These are phyloP conservation scores for Neuroterus valhalla DNA, from an alignment of 1,140 invertebrate species.

Conservation along the genomic window DNA sequence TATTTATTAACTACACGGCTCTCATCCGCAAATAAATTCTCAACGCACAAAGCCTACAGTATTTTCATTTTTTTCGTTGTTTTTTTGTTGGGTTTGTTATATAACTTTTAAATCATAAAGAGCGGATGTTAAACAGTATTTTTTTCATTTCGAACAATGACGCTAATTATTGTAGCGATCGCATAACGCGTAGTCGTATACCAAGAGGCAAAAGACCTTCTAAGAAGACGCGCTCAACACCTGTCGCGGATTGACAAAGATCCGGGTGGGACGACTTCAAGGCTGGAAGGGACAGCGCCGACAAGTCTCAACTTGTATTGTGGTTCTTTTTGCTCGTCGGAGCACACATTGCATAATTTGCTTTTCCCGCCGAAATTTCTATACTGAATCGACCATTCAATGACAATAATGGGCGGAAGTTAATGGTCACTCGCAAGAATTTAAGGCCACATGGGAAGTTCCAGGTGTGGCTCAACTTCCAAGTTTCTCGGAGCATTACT, in stretches of 20 bases:
- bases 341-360: not conserved
- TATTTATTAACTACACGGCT: too few species aligned
- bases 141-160: not conserved
- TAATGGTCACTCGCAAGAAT: too few species aligned
- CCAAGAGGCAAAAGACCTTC: not conserved
- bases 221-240: conserved; percentile 15
- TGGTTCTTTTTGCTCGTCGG: not conserved
- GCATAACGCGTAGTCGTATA: not conserved
- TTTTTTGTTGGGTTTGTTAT: not conserved
- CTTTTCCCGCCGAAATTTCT: too few species aligned
- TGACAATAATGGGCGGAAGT: too few species aligned
- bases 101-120: not conserved
- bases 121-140: conserved; percentile 1
- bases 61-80: not conserved
- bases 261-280: not conserved
- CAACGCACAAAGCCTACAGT: not conserved
- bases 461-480: too few species aligned
- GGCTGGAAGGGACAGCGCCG: conserved; percentile 11
- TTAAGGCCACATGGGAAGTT: too few species aligned
- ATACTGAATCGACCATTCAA: too few species aligned
- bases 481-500: too few species aligned
- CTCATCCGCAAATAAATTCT: too few species aligned
- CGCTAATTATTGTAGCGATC: conserved; percentile 7
- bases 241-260: conserved; percentile 11
- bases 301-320: not conserved